Base-by-base conservation (phyloP, 2,113 vertebrate genomes). In the Rutilus rutilus region DNA sequence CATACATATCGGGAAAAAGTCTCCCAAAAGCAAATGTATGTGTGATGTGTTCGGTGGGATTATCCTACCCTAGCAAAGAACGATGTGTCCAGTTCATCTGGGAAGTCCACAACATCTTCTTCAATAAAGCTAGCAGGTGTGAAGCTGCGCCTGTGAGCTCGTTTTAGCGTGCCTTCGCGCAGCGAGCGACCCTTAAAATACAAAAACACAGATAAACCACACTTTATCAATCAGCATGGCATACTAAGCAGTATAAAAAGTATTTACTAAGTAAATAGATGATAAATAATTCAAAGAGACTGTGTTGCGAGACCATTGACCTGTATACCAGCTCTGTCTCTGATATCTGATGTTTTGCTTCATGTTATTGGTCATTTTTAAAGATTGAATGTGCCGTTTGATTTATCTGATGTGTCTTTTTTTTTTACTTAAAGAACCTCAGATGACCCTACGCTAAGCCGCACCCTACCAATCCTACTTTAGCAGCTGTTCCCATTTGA, bases 91-190 rank as follows among this genome's bases (percentile, higher is more conserved):
- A 99, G 92, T 82, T 99, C 98, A 65, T 99, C 98, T 0, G 97
- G 95, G 85, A 99, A 98, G 91, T 99, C 98, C 10, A 95, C 93
- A 0, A 97, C 95, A 80, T 99, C 98, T 87, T 99, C 98, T 89
- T 99, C 98, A 91, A 99, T 93, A 93, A 98, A 99, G 87, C 97
- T 98, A 84, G 97, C 97, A 0, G 97, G 97, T 0, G 97, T 98
- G 89, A 99, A 99, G 92, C 98, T 99, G 79, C 97, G 96, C 39
- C 97, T 95, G 89, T 97, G 97, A 27, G 94, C 93, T 57, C 94
- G 94, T 52, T 93, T 92, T 79, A 97, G 85, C 0, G 96, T 96
- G 89, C 94, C 94, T 30, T 99, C 98, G 85, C 95, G 96, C 73
- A 97, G 84, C 0, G 98, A 97, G 65, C 97, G 97, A 2, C 98